These are phyloP conservation scores for Dicycla oo DNA, from an alignment of 2,888 invertebrate species.

Conservation along the genomic window DNA sequence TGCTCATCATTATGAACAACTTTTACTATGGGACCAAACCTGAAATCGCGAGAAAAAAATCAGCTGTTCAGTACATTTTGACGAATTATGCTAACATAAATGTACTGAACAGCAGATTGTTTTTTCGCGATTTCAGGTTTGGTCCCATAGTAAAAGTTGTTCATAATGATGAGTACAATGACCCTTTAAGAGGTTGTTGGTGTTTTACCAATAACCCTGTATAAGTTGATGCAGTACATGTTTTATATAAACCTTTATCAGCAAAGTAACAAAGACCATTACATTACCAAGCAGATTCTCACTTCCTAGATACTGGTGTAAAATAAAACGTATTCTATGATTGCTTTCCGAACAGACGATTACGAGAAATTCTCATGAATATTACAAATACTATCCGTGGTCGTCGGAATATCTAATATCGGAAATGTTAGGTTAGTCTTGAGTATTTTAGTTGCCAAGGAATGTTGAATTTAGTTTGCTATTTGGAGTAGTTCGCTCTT, in stretches of 20 bases:
- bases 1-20: no score
- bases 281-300: conserved; percentile 13
- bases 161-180: no score
- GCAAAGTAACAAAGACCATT: conserved; percentile 1
- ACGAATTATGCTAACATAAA: no score
- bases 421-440: conserved; percentile 36
- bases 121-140: no score
- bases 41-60: no score
- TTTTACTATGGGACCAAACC: no score
- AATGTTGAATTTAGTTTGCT: conserved; percentile 43
- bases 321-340: conserved; percentile 44
- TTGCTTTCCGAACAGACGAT: conserved; percentile 46
- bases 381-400: conserved; percentile 47
- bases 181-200: no score
- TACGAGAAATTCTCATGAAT: conserved; percentile 53
- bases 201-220: no score
- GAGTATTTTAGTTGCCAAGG: conserved; percentile 33
- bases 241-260: neutral
- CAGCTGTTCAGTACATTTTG: no score
- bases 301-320: neutral
- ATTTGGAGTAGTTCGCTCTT: conserved; percentile 40
- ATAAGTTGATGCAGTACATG: neutral
- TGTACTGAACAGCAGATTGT: no score
- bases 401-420: conserved; percentile 37
- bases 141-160: no score